Evolutionary conservation across 2,888 invertebrate species (phyloP).

Genomic region (Cetonia aurata): DNA sequence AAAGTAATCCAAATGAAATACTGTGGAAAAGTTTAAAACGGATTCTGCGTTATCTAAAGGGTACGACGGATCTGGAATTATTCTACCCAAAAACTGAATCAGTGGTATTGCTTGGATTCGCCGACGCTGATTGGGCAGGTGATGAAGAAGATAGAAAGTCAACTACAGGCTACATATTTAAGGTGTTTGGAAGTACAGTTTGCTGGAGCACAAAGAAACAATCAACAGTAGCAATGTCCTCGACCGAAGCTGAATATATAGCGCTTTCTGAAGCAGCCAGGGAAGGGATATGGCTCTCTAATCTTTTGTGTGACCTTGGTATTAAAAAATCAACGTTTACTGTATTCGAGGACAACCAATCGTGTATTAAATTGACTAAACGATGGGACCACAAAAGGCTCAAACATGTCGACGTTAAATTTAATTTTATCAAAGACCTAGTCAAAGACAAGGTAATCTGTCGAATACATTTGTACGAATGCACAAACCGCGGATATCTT

Average conservation of each 20-base stretch:
- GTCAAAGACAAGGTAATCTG: conserved; percentile 3
- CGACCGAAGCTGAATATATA: conserved; percentile 57
- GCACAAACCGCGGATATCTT: not conserved
- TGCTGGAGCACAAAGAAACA: conserved; percentile 56
- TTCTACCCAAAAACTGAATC: conserved; percentile 3
- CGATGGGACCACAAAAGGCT: conserved; percentile 5
- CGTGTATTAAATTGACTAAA: conserved; percentile 17
- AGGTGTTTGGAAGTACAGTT: not conserved
- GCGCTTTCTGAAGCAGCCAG: conserved; percentile 43
- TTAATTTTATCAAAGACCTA: conserved; percentile 16
- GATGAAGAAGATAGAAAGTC: conserved; percentile 52
- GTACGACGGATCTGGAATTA: conserved; percentile 37
- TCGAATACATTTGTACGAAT: not conserved
- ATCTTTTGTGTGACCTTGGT: conserved; percentile 17
- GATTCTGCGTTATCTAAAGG: conserved; percentile 51
- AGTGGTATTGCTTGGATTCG: conserved; percentile 44
- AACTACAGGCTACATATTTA: conserved; percentile 52
- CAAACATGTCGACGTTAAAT: conserved; percentile 13
- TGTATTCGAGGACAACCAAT: conserved; percentile 21
- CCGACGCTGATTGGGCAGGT: conserved; percentile 55
- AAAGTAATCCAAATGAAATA: conserved; percentile 39
- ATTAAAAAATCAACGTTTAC: not conserved
- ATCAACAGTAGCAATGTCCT: conserved; percentile 53
- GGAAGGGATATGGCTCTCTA: conserved; percentile 49
- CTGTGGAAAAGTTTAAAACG: conserved; percentile 51